Conservation (phyloP, 1,140 invertebrate genomes). For the Wasmannia auropunctata region DNA sequence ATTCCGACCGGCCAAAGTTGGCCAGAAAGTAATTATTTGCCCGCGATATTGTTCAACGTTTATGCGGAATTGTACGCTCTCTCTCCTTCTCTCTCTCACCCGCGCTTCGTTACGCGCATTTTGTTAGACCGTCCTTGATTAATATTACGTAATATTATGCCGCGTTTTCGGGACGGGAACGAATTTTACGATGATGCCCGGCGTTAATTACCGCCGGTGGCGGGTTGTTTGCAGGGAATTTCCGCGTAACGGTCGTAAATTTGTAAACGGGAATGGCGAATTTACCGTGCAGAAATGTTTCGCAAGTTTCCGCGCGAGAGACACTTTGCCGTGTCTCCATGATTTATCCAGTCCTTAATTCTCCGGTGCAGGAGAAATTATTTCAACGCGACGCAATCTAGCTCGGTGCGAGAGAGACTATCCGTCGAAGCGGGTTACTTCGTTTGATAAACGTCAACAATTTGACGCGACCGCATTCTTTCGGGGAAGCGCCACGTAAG, state of each 20-base stretch:
- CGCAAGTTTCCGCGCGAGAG: not conserved
- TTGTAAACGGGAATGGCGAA: not conserved
- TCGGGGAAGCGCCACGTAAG: not conserved
- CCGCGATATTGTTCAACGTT: not conserved
- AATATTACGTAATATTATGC: constrained; percentile 47
- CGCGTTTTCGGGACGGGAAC: not conserved
- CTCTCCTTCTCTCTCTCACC: not conserved
- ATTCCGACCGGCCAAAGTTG: not conserved
- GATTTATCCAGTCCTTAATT: constrained; percentile 8
- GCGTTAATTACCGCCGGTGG: not conserved
- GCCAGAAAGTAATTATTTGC: constrained; percentile 12
- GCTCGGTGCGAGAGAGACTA: not conserved
- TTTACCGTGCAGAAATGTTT: not conserved
- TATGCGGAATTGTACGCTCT: not conserved
- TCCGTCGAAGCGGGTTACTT: not conserved
- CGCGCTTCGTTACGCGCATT: not conserved
- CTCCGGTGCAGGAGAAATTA: not conserved
- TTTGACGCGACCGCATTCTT: not conserved
- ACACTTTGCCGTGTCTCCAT: constrained; percentile 7
- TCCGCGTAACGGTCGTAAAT: constrained; percentile 27
- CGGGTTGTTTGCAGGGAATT: constrained; percentile 29
- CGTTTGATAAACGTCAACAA: not conserved
- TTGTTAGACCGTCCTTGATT: constrained; percentile 25
- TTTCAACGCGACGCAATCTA: too few relatives aligned
- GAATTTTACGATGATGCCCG: not conserved